Conservation (phyloP, 2,113 vertebrate species). For the Stercorarius parasiticus region DNA sequence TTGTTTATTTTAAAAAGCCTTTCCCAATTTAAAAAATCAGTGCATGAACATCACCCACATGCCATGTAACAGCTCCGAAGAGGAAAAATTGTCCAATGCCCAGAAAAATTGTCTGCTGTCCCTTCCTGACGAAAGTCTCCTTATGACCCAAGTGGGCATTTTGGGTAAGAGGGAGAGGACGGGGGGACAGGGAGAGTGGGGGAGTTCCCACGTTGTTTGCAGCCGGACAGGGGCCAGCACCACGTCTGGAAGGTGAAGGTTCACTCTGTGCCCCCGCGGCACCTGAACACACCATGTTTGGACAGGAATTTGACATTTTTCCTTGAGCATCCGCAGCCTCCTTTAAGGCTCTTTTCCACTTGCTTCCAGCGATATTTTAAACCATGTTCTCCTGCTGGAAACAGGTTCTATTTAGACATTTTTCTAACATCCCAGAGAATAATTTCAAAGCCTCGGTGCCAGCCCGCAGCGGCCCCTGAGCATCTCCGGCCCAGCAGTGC, state of each 20-base stretch:
- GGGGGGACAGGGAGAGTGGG: fast-evolving
- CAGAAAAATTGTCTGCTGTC: background rate
- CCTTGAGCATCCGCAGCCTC: background rate
- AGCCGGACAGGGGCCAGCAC: fast-evolving
- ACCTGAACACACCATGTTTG: fast-evolving
- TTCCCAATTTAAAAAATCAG: background rate
- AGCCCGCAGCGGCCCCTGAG: background rate
- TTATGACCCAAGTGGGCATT: fast-evolving
- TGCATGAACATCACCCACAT: background rate
- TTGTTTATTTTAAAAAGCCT: background rate
- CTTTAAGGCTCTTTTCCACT: background rate
- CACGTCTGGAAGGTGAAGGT: fast-evolving
- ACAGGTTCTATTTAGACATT: too few relatives aligned
- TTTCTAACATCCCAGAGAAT: background rate
- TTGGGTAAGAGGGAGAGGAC: fast-evolving
- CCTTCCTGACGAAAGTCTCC: too few relatives aligned
- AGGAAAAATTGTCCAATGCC: background rate
- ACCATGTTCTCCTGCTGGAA: background rate
- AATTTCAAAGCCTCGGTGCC: background rate
- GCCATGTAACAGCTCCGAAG: fast-evolving
- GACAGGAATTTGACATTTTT: fast-evolving
- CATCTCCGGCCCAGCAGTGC: too few relatives aligned
- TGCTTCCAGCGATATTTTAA: background rate
- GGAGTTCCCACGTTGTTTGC: background rate
- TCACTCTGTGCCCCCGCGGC: fast-evolving